Percentiles rank a stretch among this genome's conserved stretches.
Conservation (phyloP, 2,888 invertebrate genomes). For the Cataglyphis altisquamis region DNA sequence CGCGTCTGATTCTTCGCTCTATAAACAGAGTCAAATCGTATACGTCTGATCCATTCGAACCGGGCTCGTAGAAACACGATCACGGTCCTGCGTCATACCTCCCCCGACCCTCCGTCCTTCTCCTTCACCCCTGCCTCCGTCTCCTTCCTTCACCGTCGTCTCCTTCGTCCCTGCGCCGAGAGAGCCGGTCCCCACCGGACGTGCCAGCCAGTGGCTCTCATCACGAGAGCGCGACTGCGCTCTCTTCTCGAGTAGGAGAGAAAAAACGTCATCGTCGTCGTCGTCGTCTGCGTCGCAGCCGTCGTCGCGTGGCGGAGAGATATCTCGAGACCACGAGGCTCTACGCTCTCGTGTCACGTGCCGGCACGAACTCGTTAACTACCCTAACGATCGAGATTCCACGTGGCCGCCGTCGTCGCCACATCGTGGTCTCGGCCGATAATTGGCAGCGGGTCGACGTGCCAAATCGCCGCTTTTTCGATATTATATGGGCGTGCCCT, state of each 20-base stretch:
- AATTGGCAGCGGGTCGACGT: slow-evolving; percentile 77
- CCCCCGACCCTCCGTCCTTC: slow-evolving; percentile 67
- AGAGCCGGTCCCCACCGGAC: slow-evolving; percentile 80
- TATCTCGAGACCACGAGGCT: slow-evolving; percentile 68
- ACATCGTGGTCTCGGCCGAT: slow-evolving; percentile 79
- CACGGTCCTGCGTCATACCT: slow-evolving; percentile 77
- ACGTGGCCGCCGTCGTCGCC: slow-evolving; percentile 76
- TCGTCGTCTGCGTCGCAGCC: slow-evolving; percentile 18
- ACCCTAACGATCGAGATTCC: slow-evolving; percentile 83
- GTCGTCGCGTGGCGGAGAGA: slow-evolving; percentile 54
- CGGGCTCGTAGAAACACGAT: slow-evolving; percentile 74
- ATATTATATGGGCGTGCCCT: slow-evolving; percentile 68
- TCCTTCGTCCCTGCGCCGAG: slow-evolving; percentile 71
- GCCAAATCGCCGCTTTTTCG: slow-evolving; percentile 74
- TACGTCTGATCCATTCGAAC: slow-evolving; percentile 1
- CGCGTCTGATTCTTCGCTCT: neutral
- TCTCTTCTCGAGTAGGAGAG: slow-evolving; percentile 8
- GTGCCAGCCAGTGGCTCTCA: slow-evolving; percentile 81
- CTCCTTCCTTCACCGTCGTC: slow-evolving; percentile 66
- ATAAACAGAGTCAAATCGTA: neutral
- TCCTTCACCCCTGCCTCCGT: slow-evolving; percentile 66
- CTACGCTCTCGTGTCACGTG: slow-evolving; percentile 80
- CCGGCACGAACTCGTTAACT: slow-evolving; percentile 82
- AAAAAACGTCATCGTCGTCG: neutral
- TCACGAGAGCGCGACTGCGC: slow-evolving; percentile 10